Evolutionary conservation across 2,113 vertebrate species (phyloP).

Genomic region (Columba janthina): DNA sequence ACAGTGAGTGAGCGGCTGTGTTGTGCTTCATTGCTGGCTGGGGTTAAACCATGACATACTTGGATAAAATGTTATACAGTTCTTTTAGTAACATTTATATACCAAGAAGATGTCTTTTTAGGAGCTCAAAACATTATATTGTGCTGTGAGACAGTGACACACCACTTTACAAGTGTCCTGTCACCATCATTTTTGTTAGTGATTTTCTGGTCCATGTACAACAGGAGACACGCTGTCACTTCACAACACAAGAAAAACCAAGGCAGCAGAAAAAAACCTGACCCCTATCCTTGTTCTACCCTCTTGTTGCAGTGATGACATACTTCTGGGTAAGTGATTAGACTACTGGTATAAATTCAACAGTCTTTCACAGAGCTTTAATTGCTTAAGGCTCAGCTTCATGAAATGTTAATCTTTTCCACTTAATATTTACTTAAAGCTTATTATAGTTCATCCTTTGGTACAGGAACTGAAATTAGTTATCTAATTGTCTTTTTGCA

Average conservation of each 20-base stretch:
- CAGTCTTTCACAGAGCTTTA: background rate
- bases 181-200: background rate
- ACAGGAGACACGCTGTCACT: background rate
- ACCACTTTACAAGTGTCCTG: accelerated
- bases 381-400: slow-evolving; percentile 13
- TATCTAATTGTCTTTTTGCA: slow-evolving; percentile 10
- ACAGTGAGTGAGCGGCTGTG: too few species aligned
- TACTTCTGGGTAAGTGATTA: background rate
- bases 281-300: background rate
- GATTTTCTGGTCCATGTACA: background rate
- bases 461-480: slow-evolving; percentile 22
- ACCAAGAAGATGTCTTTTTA: background rate
- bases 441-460: slow-evolving; percentile 13
- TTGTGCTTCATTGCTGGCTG: too few species aligned
- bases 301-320: background rate
- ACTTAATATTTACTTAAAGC: slow-evolving; percentile 5
- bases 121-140: background rate
- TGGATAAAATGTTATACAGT: background rate
- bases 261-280: background rate
- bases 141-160: background rate
- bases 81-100: background rate
- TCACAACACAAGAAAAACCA: background rate
- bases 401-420: slow-evolving; percentile 7
- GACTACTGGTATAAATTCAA: background rate
- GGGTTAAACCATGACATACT: background rate